Base-by-base conservation (phyloP, 2,113 vertebrate species). In the Esox niger region DNA sequence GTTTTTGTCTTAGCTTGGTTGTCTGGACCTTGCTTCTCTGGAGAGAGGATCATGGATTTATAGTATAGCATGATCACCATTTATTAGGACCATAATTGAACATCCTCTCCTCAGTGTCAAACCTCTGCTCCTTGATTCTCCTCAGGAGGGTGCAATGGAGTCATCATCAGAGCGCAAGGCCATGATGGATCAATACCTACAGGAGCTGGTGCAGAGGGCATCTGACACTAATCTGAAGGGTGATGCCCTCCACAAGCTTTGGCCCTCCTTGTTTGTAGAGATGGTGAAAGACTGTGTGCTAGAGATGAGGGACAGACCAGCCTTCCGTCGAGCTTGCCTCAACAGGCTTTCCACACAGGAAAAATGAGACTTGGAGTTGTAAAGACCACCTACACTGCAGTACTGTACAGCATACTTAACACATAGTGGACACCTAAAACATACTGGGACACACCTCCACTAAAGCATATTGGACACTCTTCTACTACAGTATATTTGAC, bases 221-320 rank as follows among this genome's bases (percentile, higher is more conserved):
- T 89, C 94, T 26, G 92, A 93, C 81, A 96, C 95, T 84, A 94
- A 94, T 61, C 84, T 92, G 82, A 99, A 98, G 76, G 93, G 93
- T 0, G 96, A 97, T 59, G 92, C 88, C 0, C 82, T 98, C 70
- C 96, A 99, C 89, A 95, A 94, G 77, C 91, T 98, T n/a, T 99
- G 97, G 97, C 95, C 97, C 15, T 92, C 95, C 58, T 85, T 98
- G 91, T 99, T 99, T 84, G 91, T 94, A 17, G 96, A 99, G 82
- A 94, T 98, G 64, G 95, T 99, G 66, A 88, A 93, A 78, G 97
- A 98, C 46, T 93, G 94, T 0, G 95, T 98, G 79, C 73, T 98
- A 66, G 94, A 98, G 77, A 95, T 95, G 77, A 94, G 87, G 83
- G 94, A 94, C 86, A 91, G 81, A 64, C 88, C 83, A 11, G 85